Evolutionary conservation across 2,113 vertebrate species (phyloP).

Genomic region (Echinops telfairi): DNA sequence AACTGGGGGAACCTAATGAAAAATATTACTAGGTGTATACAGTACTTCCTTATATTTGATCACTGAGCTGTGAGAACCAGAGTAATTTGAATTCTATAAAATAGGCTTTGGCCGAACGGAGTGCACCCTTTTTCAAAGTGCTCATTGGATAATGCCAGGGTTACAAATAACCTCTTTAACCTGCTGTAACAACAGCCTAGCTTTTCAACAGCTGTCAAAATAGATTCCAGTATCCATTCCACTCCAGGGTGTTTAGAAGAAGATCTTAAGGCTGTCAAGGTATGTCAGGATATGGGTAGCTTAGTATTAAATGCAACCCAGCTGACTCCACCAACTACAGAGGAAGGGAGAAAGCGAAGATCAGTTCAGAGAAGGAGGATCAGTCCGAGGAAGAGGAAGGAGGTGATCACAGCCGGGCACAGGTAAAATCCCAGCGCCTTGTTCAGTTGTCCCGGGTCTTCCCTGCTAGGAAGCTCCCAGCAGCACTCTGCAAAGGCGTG

Average conservation of each 20-base stretch:
- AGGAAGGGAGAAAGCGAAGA: slow-evolving; percentile 47
- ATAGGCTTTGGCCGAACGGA: slow-evolving; percentile 56
- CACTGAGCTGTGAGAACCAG: slow-evolving; percentile 53
- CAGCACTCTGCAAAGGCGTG: neutral
- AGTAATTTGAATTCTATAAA: slow-evolving; percentile 71
- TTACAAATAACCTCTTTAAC: slow-evolving; percentile 79
- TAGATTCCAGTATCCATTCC: slow-evolving; percentile 78
- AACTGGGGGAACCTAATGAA: slow-evolving; percentile 31
- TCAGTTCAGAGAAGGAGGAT: slow-evolving; percentile 54
- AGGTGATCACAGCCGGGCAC: neutral
- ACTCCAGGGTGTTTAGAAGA: slow-evolving; percentile 71
- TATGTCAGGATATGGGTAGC: slow-evolving; percentile 68
- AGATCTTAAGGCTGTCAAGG: slow-evolving; percentile 76
- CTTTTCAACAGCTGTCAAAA: slow-evolving; percentile 82
- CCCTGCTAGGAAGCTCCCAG: neutral
- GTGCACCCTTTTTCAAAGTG: slow-evolving; percentile 68
- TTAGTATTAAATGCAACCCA: slow-evolving; percentile 58
- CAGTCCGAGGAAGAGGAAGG: slow-evolving; percentile 6
- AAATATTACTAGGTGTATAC: slow-evolving; percentile 42
- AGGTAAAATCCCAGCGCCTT: neutral
- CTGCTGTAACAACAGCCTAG: slow-evolving; percentile 67
- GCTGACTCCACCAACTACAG: slow-evolving; percentile 47
- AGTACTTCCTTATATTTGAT: slow-evolving; percentile 39
- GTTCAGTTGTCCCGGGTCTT: neutral
- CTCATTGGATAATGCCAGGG: slow-evolving; percentile 69